These are phyloP conservation scores for Leuciscus idus DNA, from an alignment of 2,113 vertebrate species.

Conservation along the genomic window DNA sequence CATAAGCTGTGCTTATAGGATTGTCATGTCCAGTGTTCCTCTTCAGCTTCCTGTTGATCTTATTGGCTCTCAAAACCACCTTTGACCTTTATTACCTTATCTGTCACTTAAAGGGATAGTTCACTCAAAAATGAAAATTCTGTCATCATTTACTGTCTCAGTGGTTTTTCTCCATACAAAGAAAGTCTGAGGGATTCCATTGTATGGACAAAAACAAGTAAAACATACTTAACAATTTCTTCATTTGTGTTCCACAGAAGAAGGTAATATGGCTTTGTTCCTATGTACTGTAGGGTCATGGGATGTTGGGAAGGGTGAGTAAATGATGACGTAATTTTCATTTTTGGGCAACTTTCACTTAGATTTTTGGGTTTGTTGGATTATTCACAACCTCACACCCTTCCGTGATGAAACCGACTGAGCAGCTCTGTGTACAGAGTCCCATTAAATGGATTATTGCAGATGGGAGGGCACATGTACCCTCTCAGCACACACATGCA, in stretches of 20 bases:
- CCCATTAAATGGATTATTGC: slow-evolving; percentile 58
- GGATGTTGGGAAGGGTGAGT: neutral
- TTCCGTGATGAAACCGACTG: slow-evolving; percentile 16
- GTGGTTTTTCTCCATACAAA: no score
- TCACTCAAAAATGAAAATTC: neutral
- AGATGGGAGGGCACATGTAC: slow-evolving; percentile 54
- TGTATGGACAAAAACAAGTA: neutral
- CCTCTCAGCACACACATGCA: slow-evolving; percentile 42
- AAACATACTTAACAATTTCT: neutral
- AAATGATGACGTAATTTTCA: neutral
- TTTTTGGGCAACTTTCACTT: neutral
- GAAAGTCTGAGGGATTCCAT: neutral
- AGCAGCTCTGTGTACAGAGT: slow-evolving; percentile 45
- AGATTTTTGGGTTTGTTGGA: neutral
- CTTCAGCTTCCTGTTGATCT: neutral
- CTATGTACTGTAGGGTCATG: neutral
- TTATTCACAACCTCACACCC: slow-evolving; percentile 5
- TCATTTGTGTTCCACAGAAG: neutral
- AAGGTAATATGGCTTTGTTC: neutral
- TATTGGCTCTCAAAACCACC: neutral
- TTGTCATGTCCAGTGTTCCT: neutral
- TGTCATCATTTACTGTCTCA: neutral
- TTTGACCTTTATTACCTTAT: neutral
- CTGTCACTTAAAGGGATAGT: neutral
- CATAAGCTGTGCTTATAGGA: neutral